Evolutionary conservation across 2,113 vertebrate genomes (phyloP), one percentile per base, ranked within the genome.

Genomic region (Dolichallabes microphthalmus): DNA sequence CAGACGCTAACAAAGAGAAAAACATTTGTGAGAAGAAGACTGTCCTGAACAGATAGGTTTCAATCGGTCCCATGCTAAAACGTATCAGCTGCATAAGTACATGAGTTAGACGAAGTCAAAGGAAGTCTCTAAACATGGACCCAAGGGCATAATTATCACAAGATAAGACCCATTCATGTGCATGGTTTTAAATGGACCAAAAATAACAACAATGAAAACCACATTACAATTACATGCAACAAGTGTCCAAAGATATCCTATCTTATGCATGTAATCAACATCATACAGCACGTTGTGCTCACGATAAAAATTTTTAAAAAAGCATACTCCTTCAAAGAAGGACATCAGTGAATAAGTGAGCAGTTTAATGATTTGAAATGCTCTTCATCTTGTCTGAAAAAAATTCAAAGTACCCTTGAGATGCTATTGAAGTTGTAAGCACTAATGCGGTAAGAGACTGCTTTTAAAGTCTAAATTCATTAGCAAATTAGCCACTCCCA

Each of bases 311-410:
- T n/a, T 35, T 68, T 39, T 32, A 74, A 83, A 58, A 79, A 85
- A 79, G 32, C 61, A 74, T 20, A 55, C 45, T 80, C 74, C 58
- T 73, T 55, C 55, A 85, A 86, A 83, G n/a, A 88, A 88, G 32
- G 61, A 71, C 71, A 89, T 83, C 75, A 78, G 63, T 63, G 68
- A 82, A 68, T 79, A 82, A 87, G 39, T 69, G 73, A 76, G 55
- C 74, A 79, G 86, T 92, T 92, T 90, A 93, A 93, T 94, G 91
- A 93, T 92, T 91, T 90, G 89, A 89, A 92, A 90, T 84, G 81
- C 90, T 90, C 92, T 94, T 90, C 87, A 91, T 88, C 80, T 86
- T 82, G 87, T 88, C 91, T 80, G 90, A 60, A 22, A 60, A 60
- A 90, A 92, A 91, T 91, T 89, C 89, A 90, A 90, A 89, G 88